These are phyloP conservation scores for Cantharis rustica DNA, from an alignment of 2,888 invertebrate genomes.

Conservation along the genomic window DNA sequence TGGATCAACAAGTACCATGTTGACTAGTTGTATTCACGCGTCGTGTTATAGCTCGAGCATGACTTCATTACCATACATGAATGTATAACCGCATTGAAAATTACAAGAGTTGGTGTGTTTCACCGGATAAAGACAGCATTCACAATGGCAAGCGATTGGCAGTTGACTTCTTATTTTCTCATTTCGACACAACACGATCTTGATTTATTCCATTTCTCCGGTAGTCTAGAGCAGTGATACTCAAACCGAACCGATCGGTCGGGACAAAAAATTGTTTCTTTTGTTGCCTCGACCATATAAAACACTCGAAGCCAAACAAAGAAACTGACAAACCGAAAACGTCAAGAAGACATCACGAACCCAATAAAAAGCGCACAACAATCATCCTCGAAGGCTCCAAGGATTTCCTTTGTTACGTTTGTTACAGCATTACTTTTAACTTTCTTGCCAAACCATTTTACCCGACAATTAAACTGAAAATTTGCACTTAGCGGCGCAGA, in stretches of 20 bases:
- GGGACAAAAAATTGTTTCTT: neutral
- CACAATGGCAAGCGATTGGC: constrained; percentile 43
- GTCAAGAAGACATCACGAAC: constrained; percentile 28
- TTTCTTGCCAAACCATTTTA: neutral
- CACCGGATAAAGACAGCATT: constrained; percentile 39
- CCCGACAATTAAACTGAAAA: neutral
- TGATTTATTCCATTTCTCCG: neutral
- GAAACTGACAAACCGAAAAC: constrained; percentile 21
- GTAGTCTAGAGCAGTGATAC: neutral
- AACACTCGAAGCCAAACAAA: constrained; percentile 20
- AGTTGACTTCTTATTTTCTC: constrained; percentile 40
- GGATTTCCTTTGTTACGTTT: constrained; percentile 17
- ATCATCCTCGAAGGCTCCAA: constrained; percentile 13
- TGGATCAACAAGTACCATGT: constrained; percentile 29
- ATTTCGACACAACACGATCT: constrained; percentile 32
- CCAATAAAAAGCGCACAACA: constrained; percentile 25
- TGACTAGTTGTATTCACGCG: constrained; percentile 42
- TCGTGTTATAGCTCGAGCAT: constrained; percentile 38
- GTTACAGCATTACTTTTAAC: constrained; percentile 16
- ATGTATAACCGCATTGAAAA: constrained; percentile 40
- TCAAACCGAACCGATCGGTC: neutral
- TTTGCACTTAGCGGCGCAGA: neutral
- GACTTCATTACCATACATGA: constrained; percentile 47
- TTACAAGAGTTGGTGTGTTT: constrained; percentile 36
- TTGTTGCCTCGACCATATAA: constrained; percentile 4